Percentiles rank a stretch among this genome's conserved stretches.
These are phyloP conservation scores for Ciconia stormi DNA, from an alignment of 2,113 vertebrate genomes.

Conservation along the genomic window DNA sequence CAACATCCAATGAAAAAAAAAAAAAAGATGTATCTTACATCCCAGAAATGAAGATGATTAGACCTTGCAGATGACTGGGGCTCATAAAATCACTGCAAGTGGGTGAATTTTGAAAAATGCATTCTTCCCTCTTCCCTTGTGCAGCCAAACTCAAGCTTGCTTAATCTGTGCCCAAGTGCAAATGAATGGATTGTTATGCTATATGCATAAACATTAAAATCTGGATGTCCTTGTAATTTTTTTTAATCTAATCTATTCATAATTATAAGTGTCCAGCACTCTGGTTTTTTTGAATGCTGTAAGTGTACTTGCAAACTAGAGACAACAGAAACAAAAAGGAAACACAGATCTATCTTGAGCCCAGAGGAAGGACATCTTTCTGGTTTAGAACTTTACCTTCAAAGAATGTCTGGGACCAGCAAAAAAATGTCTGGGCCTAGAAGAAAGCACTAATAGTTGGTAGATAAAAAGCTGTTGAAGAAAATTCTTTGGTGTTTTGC, in stretches of 20 bases:
- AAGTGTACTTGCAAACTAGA: not conserved
- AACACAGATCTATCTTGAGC: not conserved
- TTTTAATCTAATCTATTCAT: not conserved
- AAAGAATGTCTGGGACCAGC: not conserved
- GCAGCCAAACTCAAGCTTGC: not conserved
- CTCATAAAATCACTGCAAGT: not conserved
- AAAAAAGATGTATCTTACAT: not conserved
- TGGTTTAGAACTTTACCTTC: not conserved
- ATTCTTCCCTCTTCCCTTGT: not conserved
- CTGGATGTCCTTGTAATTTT: not conserved
- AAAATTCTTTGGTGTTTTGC: not conserved
- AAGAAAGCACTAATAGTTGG: not conserved
- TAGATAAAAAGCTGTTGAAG: not conserved
- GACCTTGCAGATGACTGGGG: not conserved
- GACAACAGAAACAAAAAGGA: not conserved
- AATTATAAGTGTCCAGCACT: not conserved
- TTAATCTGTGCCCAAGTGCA: not conserved
- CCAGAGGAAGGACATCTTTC: not conserved
- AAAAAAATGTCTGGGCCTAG: not conserved
- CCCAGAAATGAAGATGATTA: not conserved
- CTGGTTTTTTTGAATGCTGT: fast-evolving
- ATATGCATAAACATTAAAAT: not conserved
- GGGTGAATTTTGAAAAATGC: not conserved
- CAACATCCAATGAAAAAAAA: not conserved
- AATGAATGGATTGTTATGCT: not conserved